Conservation (phyloP, 2,888 invertebrate species). For the Alloscopus bannaensis region DNA sequence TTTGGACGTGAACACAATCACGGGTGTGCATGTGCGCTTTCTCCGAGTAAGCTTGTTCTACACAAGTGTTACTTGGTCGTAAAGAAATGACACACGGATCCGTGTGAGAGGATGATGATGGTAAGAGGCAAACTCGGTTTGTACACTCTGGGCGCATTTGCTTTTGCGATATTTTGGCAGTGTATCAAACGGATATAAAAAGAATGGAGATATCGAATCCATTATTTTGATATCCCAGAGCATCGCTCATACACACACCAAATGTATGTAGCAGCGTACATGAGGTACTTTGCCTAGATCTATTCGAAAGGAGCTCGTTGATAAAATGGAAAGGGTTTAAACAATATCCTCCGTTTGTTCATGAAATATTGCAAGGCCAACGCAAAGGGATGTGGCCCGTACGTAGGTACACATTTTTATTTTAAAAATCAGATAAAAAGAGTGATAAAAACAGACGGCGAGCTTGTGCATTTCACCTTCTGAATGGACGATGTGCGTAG, state of each 20-base stretch:
- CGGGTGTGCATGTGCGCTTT: no score
- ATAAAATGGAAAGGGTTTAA: no score
- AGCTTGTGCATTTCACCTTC: neutral
- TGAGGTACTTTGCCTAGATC: no score
- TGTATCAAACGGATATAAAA: constrained; percentile 39
- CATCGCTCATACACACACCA: no score
- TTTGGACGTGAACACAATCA: constrained; percentile 28
- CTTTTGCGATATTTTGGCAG: constrained; percentile 38
- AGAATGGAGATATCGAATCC: constrained; percentile 32
- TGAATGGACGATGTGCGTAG: constrained; percentile 1
- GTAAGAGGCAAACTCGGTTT: constrained; percentile 7
- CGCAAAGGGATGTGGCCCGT: no score
- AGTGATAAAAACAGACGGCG: neutral
- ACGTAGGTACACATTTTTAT: no score
- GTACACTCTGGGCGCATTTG: neutral
- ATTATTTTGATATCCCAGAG: constrained; percentile 33
- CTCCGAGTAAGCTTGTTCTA: neutral
- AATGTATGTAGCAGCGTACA: no score
- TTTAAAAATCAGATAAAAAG: constrained; percentile 3
- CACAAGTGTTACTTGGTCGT: neutral
- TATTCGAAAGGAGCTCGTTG: no score
- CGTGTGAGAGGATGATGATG: constrained; percentile 11
- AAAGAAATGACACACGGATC: constrained; percentile 3
- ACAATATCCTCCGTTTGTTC: no score
- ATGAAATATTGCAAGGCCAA: no score